These are phyloP conservation scores for Rosalia funebris DNA, from an alignment of 2,888 invertebrate genomes.

Conservation along the genomic window DNA sequence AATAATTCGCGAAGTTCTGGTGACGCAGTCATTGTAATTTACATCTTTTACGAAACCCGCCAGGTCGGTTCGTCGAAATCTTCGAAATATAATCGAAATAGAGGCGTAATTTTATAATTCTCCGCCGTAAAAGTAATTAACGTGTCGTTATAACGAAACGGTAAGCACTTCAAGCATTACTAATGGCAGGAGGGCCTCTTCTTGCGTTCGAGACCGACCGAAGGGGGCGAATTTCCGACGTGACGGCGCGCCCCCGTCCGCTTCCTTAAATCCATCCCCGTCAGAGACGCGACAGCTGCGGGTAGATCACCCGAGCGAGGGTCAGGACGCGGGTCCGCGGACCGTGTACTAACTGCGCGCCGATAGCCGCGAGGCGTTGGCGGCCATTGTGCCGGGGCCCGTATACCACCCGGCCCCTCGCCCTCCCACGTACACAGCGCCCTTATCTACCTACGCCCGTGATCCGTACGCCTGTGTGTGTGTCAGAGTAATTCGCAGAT, in stretches of 20 bases:
- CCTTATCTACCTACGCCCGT: constrained; percentile 44
- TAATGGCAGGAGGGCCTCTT: not conserved
- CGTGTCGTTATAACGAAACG: not conserved
- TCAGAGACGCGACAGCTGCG: constrained; percentile 49
- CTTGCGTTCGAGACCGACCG: not conserved
- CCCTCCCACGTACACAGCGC: constrained; percentile 31
- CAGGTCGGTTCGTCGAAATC: too few relatives aligned
- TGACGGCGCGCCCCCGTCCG: not conserved
- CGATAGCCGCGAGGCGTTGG: constrained; percentile 37
- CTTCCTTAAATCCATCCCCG: constrained; percentile 47
- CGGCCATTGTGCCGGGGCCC: not conserved
- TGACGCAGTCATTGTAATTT: too few relatives aligned
- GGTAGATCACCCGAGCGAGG: constrained; percentile 44
- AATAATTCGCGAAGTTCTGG: too few relatives aligned
- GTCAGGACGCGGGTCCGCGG: constrained; percentile 45
- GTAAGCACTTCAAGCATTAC: not conserved
- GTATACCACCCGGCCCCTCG: constrained; percentile 12
- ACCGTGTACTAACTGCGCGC: constrained; percentile 42
- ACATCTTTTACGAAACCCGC: too few relatives aligned
- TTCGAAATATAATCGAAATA: too few relatives aligned
- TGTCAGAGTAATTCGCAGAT: constrained; percentile 46
- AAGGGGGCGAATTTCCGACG: not conserved
- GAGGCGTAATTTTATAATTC: not conserved
- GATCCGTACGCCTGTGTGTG: constrained; percentile 38
- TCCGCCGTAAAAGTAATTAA: not conserved